phyloP scores from a whole-genome alignment of 2,888 invertebrate species.

The Latrodectus hesperus region DNA sequence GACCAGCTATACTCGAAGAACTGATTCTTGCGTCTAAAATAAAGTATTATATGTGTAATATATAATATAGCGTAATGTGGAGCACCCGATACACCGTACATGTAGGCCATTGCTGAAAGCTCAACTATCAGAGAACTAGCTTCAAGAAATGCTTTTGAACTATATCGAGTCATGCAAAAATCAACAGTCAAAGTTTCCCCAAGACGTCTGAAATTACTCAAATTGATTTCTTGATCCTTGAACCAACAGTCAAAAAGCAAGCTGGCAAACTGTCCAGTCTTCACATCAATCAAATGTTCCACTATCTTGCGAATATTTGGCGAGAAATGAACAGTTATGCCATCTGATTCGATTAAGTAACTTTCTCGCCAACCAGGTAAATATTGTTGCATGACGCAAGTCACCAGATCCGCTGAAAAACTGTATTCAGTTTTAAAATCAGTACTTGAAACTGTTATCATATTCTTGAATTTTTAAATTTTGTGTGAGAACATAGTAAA shows the following conservation, averaged over 20 bases:
- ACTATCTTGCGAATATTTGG: not conserved
- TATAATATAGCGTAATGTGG: slow-evolving; percentile 42
- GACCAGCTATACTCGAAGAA: slow-evolving; percentile 21
- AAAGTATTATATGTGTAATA: slow-evolving; percentile 24
- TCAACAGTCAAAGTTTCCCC: slow-evolving; percentile 12
- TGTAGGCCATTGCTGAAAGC: slow-evolving; percentile 24
- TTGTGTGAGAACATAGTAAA: no score
- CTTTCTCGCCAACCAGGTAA: slow-evolving; percentile 1
- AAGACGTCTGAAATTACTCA: slow-evolving; percentile 12
- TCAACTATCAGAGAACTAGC: slow-evolving; percentile 15
- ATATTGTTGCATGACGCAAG: slow-evolving; percentile 24
- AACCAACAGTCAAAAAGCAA: slow-evolving; percentile 39
- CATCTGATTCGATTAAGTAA: not conserved
- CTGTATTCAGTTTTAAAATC: slow-evolving; percentile 18
- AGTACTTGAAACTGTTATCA: not conserved
- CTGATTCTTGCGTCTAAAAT: not conserved
- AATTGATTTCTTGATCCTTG: slow-evolving; percentile 17
- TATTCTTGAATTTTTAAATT: no score
- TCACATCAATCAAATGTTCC: not conserved
- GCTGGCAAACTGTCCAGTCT: slow-evolving; percentile 1
- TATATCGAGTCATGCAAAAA: slow-evolving; percentile 23
- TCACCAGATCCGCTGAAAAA: slow-evolving; percentile 27
- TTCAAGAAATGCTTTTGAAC: slow-evolving; percentile 7
- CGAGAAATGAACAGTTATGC: not conserved
- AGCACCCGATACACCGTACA: slow-evolving; percentile 18